These are phyloP conservation scores for Sphaerophoria rueppellii DNA, from an alignment of 2,888 invertebrate genomes.

Conservation along the genomic window DNA sequence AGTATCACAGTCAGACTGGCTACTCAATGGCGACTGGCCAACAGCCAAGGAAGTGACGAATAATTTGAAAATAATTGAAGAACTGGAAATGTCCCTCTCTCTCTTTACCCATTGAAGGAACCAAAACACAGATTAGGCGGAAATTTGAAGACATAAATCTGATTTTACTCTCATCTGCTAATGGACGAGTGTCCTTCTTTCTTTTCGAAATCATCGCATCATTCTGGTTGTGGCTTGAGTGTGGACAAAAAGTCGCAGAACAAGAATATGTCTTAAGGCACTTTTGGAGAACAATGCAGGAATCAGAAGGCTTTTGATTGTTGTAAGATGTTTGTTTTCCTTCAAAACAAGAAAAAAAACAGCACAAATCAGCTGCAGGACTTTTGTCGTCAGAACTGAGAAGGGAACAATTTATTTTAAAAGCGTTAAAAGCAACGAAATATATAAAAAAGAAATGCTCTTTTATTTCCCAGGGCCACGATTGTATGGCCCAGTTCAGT, in stretches of 20 bases:
- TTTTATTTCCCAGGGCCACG: slow-evolving; percentile 59
- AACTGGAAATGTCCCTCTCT: slow-evolving; percentile 20
- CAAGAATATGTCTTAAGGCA: slow-evolving; percentile 47
- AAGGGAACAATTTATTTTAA: slow-evolving; percentile 22
- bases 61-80: slow-evolving; percentile 65
- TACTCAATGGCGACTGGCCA: slow-evolving; percentile 64
- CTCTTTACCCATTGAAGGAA: background rate
- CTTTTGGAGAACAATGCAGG: slow-evolving; percentile 26
- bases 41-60: slow-evolving; percentile 61
- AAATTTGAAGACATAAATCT: slow-evolving; percentile 66
- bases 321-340: slow-evolving; percentile 15
- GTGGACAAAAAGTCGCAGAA: slow-evolving; percentile 43
- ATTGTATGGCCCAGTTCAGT: slow-evolving; percentile 67
- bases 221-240: slow-evolving; percentile 16
- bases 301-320: slow-evolving; percentile 1
- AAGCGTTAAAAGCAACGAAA: slow-evolving; percentile 39
- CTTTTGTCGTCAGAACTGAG: slow-evolving; percentile 9
- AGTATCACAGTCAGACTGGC: slow-evolving; percentile 40
- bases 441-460: slow-evolving; percentile 27
- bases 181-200: slow-evolving; percentile 39
- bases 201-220: slow-evolving; percentile 26
- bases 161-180: slow-evolving; percentile 39
- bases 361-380: slow-evolving; percentile 29
- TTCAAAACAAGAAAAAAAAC: background rate
- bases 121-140: slow-evolving; percentile 64